Percentiles rank a stretch among this genome's conserved stretches.
phyloP scores from a whole-genome alignment of 2,888 invertebrate species.

The Agelastica alni region DNA sequence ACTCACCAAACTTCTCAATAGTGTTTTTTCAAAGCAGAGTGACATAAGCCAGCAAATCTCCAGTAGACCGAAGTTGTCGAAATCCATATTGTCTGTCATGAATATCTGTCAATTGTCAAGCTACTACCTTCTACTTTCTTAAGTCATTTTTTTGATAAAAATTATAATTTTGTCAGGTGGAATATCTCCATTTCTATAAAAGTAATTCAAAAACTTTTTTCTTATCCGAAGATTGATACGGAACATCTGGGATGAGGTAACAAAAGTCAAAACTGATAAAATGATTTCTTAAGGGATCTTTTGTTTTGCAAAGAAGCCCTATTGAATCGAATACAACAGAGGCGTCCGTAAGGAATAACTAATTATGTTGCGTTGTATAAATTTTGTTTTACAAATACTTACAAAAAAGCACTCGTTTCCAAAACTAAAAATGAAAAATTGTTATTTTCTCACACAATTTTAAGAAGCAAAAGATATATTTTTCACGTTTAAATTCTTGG shows the following conservation, averaged over 20 bases:
- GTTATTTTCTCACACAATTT: background rate
- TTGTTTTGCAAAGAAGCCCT: constrained; percentile 27
- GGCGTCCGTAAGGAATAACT: background rate
- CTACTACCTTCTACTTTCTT: too few species aligned
- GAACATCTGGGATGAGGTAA: constrained; percentile 33
- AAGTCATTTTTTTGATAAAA: too few species aligned
- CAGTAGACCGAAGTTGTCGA: too few species aligned
- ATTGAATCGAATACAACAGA: background rate
- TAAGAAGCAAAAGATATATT: background rate
- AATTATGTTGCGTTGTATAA: background rate
- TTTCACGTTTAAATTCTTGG: too few species aligned
- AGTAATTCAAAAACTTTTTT: constrained; percentile 26
- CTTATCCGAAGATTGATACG: constrained; percentile 30
- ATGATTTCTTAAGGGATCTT: constrained; percentile 35
- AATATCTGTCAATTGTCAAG: too few species aligned
- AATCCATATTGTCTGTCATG: too few species aligned
- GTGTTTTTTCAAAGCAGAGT: too few species aligned
- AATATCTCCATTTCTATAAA: constrained; percentile 1
- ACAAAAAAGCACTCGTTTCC: too few species aligned
- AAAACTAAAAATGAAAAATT: background rate
- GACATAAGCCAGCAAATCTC: too few species aligned
- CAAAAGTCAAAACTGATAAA: constrained; percentile 35
- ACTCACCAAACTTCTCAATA: too few species aligned
- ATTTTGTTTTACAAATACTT: background rate
- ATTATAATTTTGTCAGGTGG: too few species aligned